Conservation (phyloP, 1,140 invertebrate species). For the Gyrodactylus salaris region DNA sequence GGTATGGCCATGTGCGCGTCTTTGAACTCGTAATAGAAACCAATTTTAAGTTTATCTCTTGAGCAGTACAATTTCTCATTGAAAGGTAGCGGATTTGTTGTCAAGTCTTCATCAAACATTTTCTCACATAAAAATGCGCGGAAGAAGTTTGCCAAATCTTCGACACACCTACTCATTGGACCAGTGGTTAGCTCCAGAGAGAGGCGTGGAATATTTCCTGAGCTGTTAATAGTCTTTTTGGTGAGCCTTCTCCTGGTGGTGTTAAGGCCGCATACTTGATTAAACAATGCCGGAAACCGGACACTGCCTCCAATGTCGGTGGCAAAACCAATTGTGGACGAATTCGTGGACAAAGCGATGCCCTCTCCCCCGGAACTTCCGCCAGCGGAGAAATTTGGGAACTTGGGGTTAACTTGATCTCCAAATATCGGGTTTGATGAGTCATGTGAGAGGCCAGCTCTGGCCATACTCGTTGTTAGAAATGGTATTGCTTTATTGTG, state of each 20-base stretch:
- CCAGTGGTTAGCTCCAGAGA: conserved; percentile 1
- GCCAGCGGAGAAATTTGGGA: conserved; percentile 22
- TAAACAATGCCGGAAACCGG: conserved; percentile 66
- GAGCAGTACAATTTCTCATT: neutral
- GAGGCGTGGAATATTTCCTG: neutral
- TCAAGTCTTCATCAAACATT: neutral
- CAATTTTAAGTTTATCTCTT: neutral
- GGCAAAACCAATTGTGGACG: conserved; percentile 48
- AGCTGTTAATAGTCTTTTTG: neutral
- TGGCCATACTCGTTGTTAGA: conserved; percentile 45
- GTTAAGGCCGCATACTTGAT: conserved; percentile 77
- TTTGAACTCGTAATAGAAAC: neutral
- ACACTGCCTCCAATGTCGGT: conserved; percentile 85
- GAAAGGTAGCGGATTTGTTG: neutral
- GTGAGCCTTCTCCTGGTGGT: conserved; percentile 31
- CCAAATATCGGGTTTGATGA: conserved; percentile 52
- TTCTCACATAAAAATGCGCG: neutral
- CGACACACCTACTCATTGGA: neutral
- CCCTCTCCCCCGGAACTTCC: conserved; percentile 20
- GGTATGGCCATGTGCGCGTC: neutral
- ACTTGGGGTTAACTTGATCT: conserved; percentile 48
- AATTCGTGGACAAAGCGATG: conserved; percentile 32
- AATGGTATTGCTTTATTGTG: conserved; percentile 39
- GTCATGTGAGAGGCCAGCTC: conserved; percentile 40
- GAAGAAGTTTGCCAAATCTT: conserved; percentile 1